Percentiles rank a stretch among this genome's conserved stretches.
These are phyloP conservation scores for Sminthurinus aureus DNA, from an alignment of 2,888 invertebrate genomes.

Conservation along the genomic window DNA sequence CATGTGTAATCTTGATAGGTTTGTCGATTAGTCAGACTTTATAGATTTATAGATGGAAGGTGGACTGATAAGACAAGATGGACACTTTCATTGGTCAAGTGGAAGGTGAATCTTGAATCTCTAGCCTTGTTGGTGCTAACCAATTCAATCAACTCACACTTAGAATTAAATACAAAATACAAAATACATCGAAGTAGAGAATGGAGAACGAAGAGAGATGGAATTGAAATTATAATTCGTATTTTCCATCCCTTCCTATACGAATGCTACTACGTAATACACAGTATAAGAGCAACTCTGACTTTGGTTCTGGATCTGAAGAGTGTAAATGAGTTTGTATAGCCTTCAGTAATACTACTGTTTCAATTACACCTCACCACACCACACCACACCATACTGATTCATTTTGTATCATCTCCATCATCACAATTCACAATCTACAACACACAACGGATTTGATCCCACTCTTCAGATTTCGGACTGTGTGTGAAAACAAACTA, in stretches of 20 bases:
- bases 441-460: no score
- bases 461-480: no score
- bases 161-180: not conserved
- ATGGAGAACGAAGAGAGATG: not conserved
- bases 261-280: no score
- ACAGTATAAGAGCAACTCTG: no score
- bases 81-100: slow-evolving; percentile 18
- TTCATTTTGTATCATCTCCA: no score
- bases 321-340: no score
- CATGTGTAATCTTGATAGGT: not conserved
- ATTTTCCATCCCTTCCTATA: no score
- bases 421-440: no score
- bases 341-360: no score
- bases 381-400: no score
- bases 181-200: not conserved
- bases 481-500: not conserved
- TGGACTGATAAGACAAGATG: slow-evolving; percentile 20
- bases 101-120: not conserved
- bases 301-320: no score
- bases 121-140: not conserved
- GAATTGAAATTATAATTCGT: not conserved
- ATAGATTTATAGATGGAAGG: slow-evolving; percentile 22
- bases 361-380: no score
- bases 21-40: not conserved
- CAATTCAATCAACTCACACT: slow-evolving; percentile 1